Evolutionary conservation across 2,797 vertebrate genomes (phyloP).

Genomic region (Paedocypris micromegethes): DNA sequence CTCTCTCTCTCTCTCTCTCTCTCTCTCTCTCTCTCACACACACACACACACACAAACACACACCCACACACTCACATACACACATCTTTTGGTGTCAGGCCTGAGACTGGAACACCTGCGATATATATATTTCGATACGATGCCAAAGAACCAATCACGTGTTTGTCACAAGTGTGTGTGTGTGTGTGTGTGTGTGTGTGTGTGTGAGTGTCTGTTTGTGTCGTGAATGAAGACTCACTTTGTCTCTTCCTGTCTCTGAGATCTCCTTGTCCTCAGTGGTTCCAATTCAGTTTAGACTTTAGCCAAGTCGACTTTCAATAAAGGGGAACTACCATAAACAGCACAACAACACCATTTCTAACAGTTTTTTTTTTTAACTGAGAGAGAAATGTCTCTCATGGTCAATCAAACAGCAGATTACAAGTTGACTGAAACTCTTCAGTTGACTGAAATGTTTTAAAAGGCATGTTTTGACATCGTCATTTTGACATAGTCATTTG

Average conservation of each 20-base stretch:
- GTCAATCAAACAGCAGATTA: no score
- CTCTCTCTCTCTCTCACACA: conserved; percentile 33
- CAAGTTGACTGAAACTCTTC: no score
- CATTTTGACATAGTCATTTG: no score
- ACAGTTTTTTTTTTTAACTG: conserved; percentile 9
- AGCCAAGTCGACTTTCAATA: conserved; percentile 46
- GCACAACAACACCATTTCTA: conserved; percentile 59
- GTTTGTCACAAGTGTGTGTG: conserved; percentile 36
- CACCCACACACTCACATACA: conserved; percentile 35
- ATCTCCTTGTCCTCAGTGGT: conserved; percentile 42
- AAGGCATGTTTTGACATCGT: no score
- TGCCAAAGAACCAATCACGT: conserved; percentile 56
- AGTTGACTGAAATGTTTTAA: no score
- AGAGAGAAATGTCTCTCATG: conserved; percentile 1
- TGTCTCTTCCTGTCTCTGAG: conserved; percentile 33
- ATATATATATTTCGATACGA: conserved; percentile 24
- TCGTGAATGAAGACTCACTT: conserved; percentile 41
- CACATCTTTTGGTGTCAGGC: conserved; percentile 44
- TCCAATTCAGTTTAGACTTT: conserved; percentile 40
- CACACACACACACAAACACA: conserved; percentile 28
- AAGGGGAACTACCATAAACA: conserved; percentile 44
- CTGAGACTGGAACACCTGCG: conserved; percentile 58
- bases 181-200: not conserved
- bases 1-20: conserved; percentile 38
- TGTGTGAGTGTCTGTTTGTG: conserved; percentile 5